phyloP scores from a whole-genome alignment of 2,888 invertebrate genomes.

The Heteropelma amictum region DNA sequence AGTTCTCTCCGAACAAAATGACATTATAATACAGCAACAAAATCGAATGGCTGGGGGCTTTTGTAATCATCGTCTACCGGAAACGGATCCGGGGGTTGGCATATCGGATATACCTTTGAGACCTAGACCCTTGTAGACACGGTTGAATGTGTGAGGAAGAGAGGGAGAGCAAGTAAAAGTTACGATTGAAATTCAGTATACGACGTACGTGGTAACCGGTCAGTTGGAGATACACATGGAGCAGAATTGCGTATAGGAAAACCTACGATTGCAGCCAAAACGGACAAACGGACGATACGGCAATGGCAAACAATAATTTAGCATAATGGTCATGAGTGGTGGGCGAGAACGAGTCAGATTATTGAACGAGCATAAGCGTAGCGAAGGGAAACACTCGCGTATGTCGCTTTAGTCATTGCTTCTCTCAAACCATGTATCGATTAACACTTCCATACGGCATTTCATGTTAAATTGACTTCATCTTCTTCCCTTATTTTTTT shows the following conservation, averaged over 20 bases:
- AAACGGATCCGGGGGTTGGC: too few relatives aligned
- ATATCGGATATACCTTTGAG: too few relatives aligned
- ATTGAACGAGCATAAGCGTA: constrained; percentile 37
- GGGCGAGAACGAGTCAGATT: constrained; percentile 34
- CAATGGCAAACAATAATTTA: constrained; percentile 70
- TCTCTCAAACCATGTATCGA: constrained; percentile 13
- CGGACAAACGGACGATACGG: constrained; percentile 61
- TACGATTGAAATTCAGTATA: constrained; percentile 3
- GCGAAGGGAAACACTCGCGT: background rate
- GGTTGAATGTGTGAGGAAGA: background rate
- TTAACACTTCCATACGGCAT: background rate
- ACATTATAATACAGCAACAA: too few relatives aligned
- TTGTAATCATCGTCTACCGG: too few relatives aligned
- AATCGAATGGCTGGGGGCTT: too few relatives aligned
- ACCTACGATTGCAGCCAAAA: constrained; percentile 50
- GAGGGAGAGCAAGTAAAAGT: background rate
- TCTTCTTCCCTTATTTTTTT: background rate
- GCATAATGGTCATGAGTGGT: constrained; percentile 68
- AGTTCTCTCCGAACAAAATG: too few relatives aligned
- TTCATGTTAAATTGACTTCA: background rate
- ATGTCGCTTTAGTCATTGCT: constrained; percentile 11
- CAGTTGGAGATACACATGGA: constrained; percentile 44
- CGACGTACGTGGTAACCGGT: constrained; percentile 36
- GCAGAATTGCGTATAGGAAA: background rate
- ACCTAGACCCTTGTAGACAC: too few relatives aligned